Evolutionary conservation across 2,888 invertebrate genomes (phyloP), one percentile per base, ranked within the genome.

Genomic region (Lepas anatifera): DNA sequence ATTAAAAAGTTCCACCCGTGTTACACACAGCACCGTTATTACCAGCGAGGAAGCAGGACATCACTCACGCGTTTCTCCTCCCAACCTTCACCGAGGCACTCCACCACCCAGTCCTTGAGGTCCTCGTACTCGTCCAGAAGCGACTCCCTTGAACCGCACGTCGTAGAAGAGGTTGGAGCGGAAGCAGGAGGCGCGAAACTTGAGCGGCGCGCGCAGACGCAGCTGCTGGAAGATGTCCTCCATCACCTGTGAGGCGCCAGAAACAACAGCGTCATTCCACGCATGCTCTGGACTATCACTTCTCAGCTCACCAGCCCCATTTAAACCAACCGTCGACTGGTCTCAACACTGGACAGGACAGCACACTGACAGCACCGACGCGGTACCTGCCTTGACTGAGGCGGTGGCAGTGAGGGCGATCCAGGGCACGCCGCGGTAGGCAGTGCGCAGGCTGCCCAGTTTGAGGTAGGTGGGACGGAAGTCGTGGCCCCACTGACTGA

Each of bases 401-500:
- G 99, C 98, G 0, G 99, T 99, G 0, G 99, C 99, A 11, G 99
- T 99, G 66, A 99, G 82, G 0, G 97, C 97, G 68, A 98, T 84
- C 85, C 92, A 92, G 1, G 92, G 88, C 67, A 94, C 85, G 70
- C 84, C 82, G 70, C 85, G 85, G 78, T 89, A 87, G 73, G 80
- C 79, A 39, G 79, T 77, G 70, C 89, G 82, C 63, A 92, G 81
- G 16, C 80, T 78, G 1, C 95, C 94, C 35, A 99, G 82, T 80
- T 93, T 92, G 32, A 97, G 83, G 79, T 97, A 99, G 80, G 68
- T 68, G 16, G 73, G 95, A 11, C 95, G 84, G 79, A 99, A 99
- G 80, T 98, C 97, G 81, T 98, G 98, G 0, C 99, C 99, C 99
- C 98, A 99, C 77, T 98, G 91, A 76, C 95, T 95, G 0, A 99